Base-by-base conservation (phyloP, 2,888 invertebrate genomes). In the Gryllus longicercus region DNA sequence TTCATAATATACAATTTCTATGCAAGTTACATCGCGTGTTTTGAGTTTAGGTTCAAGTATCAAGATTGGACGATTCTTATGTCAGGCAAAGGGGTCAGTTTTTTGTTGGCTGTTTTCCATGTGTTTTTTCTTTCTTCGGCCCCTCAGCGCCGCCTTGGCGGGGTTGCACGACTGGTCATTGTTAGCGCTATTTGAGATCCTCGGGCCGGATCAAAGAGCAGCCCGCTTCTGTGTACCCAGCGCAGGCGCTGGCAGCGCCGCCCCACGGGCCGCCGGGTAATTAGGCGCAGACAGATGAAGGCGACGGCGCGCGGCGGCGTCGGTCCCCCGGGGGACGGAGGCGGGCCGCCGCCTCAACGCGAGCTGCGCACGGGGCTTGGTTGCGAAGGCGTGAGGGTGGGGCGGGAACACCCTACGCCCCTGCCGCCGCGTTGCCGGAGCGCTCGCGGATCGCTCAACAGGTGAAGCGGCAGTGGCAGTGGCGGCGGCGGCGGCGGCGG, bases 271-370 rank as follows among this genome's bases (percentile, higher is more conserved):
- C 63, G 14, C n/a, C 63, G 63, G 63, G 63, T 63, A 63, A 63
- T 63, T 63, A 63, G 63, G 63, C n/a, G 63, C 16, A 63, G 63
- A 63, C 63, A 63, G 63, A 63, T 63, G 63, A 63, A 63, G 63
- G 63, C 63, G n/a, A 14, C 63, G 63, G 63, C 12, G 63, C 63
- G 16, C 63, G 14, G 63, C n/a, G 14, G 63, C 63, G 16, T n/a
- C n/a, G 11, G 14, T 63, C 63, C 63, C 63, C 16, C 63, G 63
- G 8, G 63, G 63, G 63, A 38, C 63, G n/a, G 16, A 14, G 63
- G 63, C 16, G 63, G 16, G 16, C 63, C n/a, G 63, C 38, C 38
- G 38, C n/a, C 63, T n/a, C 63, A n/a, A 14, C 16, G 8, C 16
- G 63, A n/a, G 38, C 38, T 5, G 38, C 38, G 38, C 38, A 38